A percentile compares a stretch with the other conserved stretches of the same genome.
Evolutionary conservation across 2,113 vertebrate species (phyloP).

Genomic region (Phaetusa simplex): DNA sequence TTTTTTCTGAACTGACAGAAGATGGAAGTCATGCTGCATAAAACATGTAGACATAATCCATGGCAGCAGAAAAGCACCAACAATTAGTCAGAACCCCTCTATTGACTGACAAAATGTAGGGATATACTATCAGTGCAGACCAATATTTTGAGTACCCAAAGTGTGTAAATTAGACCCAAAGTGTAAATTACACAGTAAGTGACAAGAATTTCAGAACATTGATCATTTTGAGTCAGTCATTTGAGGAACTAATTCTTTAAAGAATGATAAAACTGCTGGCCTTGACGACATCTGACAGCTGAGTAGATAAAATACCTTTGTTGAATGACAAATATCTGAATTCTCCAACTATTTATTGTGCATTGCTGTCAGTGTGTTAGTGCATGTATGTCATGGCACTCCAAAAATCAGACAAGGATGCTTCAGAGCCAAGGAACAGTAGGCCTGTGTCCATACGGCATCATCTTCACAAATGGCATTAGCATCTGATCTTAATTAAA

Average conservation of each 20-base stretch:
- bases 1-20: background rate
- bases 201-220: conserved; percentile 21
- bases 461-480: conserved; percentile 47
- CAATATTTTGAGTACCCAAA: background rate
- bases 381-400: background rate
- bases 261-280: conserved; percentile 1
- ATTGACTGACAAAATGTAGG: background rate
- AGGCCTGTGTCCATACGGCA: conserved; percentile 21
- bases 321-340: conserved; percentile 4
- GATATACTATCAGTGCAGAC: background rate
- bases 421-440: conserved; percentile 43
- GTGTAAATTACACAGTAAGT: conserved; percentile 10
- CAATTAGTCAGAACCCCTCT: background rate
- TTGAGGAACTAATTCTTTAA: conserved; percentile 17
- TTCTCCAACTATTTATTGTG: background rate
- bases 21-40: background rate
- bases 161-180: background rate
- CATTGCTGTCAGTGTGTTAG: background rate
- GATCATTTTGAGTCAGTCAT: background rate
- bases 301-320: conserved; percentile 10
- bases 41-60: background rate
- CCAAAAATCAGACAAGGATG: background rate
- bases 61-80: background rate
- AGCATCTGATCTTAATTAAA: conserved; percentile 62
- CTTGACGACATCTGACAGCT: background rate